Evolutionary conservation across 2,797 vertebrate genomes (phyloP).

Genomic region (Semaprochilodus insignis): DNA sequence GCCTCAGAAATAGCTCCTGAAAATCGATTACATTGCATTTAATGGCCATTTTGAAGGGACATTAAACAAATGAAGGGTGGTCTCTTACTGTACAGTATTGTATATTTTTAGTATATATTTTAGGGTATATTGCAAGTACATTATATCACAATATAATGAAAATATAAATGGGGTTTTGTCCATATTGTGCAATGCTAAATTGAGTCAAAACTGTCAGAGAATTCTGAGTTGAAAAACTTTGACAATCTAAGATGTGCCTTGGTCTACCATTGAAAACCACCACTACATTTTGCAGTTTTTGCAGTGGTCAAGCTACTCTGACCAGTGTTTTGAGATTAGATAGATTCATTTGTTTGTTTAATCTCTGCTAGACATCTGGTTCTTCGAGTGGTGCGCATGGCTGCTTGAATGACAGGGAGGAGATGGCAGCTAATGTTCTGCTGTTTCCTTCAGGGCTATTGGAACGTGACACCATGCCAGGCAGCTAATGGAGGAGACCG

Average conservation of each 20-base stretch:
- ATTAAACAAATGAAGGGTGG: no score
- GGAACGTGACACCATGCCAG: constrained; percentile 34
- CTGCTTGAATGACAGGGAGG: constrained; percentile 21
- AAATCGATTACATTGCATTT: no score
- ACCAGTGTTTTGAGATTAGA: not conserved
- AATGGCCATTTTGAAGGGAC: no score
- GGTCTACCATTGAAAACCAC: not conserved
- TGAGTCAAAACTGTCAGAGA: no score
- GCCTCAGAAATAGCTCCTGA: no score
- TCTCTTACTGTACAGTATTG: no score
- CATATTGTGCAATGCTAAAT: no score
- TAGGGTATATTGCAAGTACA: no score
- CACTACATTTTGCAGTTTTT: not conserved
- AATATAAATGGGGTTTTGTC: no score
- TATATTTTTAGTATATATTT: no score
- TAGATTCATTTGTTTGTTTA: constrained; percentile 13
- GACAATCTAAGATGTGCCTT: not conserved
- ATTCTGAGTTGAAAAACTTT: not conserved
- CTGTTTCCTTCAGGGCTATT: constrained; percentile 45
- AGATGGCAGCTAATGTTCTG: constrained; percentile 39
- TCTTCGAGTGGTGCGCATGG: constrained; percentile 20
- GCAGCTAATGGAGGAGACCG: constrained; percentile 30
- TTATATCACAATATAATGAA: no score
- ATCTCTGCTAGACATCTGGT: constrained; percentile 41
- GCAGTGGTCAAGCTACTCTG: not conserved